A percentile compares a stretch with the other conserved stretches of the same genome.
phyloP scores from a whole-genome alignment of 1,140 invertebrate genomes.

The Cardiocondyla obscurior region DNA sequence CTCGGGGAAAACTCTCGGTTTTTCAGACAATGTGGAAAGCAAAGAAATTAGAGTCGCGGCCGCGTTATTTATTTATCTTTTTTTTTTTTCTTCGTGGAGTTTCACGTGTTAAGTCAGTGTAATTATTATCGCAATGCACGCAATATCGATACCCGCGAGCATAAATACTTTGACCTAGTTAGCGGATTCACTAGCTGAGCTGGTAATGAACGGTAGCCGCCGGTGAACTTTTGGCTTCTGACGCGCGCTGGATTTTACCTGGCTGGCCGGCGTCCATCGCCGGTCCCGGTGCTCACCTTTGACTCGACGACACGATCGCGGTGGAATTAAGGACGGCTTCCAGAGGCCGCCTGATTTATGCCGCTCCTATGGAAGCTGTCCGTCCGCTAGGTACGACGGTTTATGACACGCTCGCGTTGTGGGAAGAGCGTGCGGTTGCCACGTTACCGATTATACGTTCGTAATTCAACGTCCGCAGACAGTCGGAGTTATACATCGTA shows the following conservation, averaged over 20 bases:
- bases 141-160: background rate
- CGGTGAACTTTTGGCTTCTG: constrained; percentile 80
- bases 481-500: constrained; percentile 41
- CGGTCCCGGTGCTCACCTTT: constrained; percentile 55
- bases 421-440: constrained; percentile 19
- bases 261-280: constrained; percentile 52
- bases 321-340: constrained; percentile 43
- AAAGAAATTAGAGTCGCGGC: background rate
- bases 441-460: constrained; percentile 41
- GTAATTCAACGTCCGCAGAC: constrained; percentile 29
- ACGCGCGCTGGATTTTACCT: constrained; percentile 63
- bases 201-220: constrained; percentile 62
- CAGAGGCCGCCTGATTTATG: constrained; percentile 27
- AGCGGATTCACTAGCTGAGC: constrained; percentile 19
- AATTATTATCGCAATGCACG: background rate
- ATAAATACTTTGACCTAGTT: background rate
- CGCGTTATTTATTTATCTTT: no score
- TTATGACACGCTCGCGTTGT: constrained; percentile 37
- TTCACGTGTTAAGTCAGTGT: no score
- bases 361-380: constrained; percentile 3
- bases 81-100: no score
- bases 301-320: constrained; percentile 43
- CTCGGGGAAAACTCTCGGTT: background rate
- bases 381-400: background rate
- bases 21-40: background rate